These are phyloP conservation scores for Diacarnus erythraeanus DNA, from an alignment of 37 sponge, comb jelly and placozoan genomes.

Conservation along the genomic window DNA sequence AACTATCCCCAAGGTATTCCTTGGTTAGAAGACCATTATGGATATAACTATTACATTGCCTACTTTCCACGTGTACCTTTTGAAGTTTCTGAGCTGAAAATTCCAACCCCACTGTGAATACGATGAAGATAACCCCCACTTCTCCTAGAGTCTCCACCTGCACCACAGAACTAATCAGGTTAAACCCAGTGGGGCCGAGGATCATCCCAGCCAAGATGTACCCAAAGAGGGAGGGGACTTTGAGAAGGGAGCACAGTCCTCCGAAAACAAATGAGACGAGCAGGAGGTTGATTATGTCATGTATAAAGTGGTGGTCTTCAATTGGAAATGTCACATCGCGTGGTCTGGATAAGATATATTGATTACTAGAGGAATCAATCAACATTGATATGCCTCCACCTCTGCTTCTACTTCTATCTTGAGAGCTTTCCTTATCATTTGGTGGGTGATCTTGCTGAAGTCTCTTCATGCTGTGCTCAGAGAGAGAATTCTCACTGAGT, in stretches of 20 bases:
- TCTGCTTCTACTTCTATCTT: neutral
- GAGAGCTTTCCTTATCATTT: neutral
- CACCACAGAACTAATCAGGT: conserved; percentile 58
- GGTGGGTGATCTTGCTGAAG: conserved; percentile 2
- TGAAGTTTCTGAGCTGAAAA: conserved; percentile 82
- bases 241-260: conserved; percentile 37
- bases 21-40: too few species aligned
- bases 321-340: conserved; percentile 74
- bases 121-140: conserved; percentile 88
- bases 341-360: conserved; percentile 74
- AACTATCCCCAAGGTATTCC: too few species aligned
- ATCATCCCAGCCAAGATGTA: conserved; percentile 83
- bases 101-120: conserved; percentile 86
- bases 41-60: too few species aligned
- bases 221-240: conserved; percentile 84
- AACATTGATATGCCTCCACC: conserved; percentile 31
- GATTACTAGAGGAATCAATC: conserved; percentile 82
- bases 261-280: conserved; percentile 67
- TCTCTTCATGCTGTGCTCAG: conserved; percentile 8
- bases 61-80: too few species aligned
- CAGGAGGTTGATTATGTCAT: conserved; percentile 71
- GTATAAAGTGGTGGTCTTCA: conserved; percentile 77
- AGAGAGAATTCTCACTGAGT: conserved; percentile 9
- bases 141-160: conserved; percentile 92
- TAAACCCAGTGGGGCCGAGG: conserved; percentile 85